These are phyloP conservation scores for Petrophora chlorosata DNA, from an alignment of 2,888 invertebrate species.

Conservation along the genomic window DNA sequence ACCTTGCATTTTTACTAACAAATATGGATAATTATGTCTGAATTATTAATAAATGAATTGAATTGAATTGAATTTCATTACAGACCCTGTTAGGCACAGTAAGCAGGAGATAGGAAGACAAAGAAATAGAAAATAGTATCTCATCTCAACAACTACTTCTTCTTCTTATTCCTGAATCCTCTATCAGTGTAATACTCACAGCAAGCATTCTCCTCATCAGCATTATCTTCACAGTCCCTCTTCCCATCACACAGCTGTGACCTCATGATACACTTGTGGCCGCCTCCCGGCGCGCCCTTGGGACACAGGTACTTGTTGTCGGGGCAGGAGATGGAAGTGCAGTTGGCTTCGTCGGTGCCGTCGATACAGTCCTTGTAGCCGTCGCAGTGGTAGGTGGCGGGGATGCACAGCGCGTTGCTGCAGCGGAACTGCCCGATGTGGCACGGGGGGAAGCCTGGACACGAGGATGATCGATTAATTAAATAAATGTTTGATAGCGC, in stretches of 20 bases:
- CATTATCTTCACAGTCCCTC: slow-evolving; percentile 94
- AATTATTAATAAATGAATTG: too few relatives aligned
- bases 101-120: too few relatives aligned
- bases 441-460: slow-evolving; percentile 93
- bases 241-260: slow-evolving; percentile 95
- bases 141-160: too few relatives aligned
- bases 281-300: slow-evolving; percentile 86
- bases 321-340: slow-evolving; percentile 93
- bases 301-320: slow-evolving; percentile 96
- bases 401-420: slow-evolving; percentile 96
- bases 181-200: too few relatives aligned
- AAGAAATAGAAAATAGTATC: too few relatives aligned
- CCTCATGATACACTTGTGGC: slow-evolving; percentile 94
- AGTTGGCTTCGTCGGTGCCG: slow-evolving; percentile 94
- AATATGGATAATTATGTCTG: too few relatives aligned
- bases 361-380: slow-evolving; percentile 96
- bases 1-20: too few relatives aligned
- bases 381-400: slow-evolving; percentile 92
- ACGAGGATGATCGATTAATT: neutral
- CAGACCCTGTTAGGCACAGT: too few relatives aligned
- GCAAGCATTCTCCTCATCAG: slow-evolving; percentile 94
- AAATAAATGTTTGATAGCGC: neutral
- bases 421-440: slow-evolving; percentile 96
- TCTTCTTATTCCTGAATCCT: too few relatives aligned
- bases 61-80: too few relatives aligned